Evolutionary conservation across 2,888 invertebrate species (phyloP), one percentile per base, ranked within the genome.

Genomic region (Flexamia atlantica): DNA sequence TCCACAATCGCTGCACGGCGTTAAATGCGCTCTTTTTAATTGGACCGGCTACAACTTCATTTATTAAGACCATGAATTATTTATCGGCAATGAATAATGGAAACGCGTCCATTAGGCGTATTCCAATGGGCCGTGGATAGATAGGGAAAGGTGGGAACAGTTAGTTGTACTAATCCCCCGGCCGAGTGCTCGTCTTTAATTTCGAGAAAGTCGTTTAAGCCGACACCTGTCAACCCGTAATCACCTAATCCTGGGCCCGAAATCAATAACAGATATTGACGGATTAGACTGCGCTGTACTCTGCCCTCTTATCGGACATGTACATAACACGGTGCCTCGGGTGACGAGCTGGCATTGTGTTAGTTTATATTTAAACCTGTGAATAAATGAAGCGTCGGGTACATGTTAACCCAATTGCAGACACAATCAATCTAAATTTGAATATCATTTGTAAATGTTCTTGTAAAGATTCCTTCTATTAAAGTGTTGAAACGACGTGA

Each of bases 141-240:
- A 50, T 50, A 50, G 5, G 50, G 64, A 64, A 64, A 64, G 12
- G 17, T 30, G 64, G 28, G 64, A 25, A 57, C 28, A 30, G 20
- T 23, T 53, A 5, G 57, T 7, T 7, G 57, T 14, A 12, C 14
- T 64, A 64, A 64, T 64, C 64, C 57, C 28, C 17, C 5, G 64
- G 3, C 64, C 12, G 20, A 64, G 64, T 64, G 64, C 28, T 64
- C 28, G 2, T 64, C 64, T 64, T 64, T 64, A 64, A 64, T 64
- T 64, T 64, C 30, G 64, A 40, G 70, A 70, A 70, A 70, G 70
- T 40, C 70, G 70, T 36, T 70, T 36, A 70, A 70, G 70, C 70
- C 20, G 70, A 70, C 70, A 70, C 36, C 70, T 70, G 70, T 70
- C 70, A 70, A 46, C 40, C 4, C n/a, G 40, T 70, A 70, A 70